Evolutionary conservation across 2,113 vertebrate species (phyloP).

Genomic region (Orientallactaga bullata): DNA sequence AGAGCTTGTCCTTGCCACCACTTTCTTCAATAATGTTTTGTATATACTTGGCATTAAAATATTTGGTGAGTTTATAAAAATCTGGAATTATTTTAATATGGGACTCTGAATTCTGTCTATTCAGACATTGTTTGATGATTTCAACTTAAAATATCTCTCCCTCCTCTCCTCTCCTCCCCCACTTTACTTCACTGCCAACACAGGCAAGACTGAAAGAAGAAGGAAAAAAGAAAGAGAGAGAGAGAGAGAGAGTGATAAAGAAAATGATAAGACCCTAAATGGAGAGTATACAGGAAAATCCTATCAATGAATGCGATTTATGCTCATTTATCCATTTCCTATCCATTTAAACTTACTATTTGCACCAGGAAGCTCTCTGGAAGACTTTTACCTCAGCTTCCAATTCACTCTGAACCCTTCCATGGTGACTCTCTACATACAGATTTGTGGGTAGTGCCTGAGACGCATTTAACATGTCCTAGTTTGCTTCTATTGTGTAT

Average conservation of each 20-base stretch:
- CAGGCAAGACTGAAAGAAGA: not conserved
- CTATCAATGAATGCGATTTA: not conserved
- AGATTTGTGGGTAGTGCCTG: not conserved
- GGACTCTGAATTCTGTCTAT: not conserved
- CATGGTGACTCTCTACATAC: not conserved
- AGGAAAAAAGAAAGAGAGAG: not conserved
- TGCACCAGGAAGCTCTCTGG: not conserved
- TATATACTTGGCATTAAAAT: slow-evolving; percentile 19
- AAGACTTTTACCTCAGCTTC: not conserved
- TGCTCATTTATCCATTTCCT: not conserved
- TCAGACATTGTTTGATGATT: not conserved
- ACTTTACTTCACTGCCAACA: not conserved
- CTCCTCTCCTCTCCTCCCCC: not conserved
- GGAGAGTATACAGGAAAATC: not conserved
- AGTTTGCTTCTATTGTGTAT: not conserved
- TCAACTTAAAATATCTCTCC: not conserved
- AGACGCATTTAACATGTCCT: not conserved
- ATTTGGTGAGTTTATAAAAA: not conserved
- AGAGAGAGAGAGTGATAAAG: no score
- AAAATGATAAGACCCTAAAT: no score
- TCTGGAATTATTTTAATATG: slow-evolving; percentile 31
- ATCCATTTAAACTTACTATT: slow-evolving; percentile 26
- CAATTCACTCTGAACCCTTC: not conserved
- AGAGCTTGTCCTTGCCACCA: slow-evolving; percentile 13
- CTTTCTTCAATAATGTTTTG: slow-evolving; percentile 20